Conservation (phyloP, 64 coral and sea anemone species). For the Catalaphyllia jardinei region DNA sequence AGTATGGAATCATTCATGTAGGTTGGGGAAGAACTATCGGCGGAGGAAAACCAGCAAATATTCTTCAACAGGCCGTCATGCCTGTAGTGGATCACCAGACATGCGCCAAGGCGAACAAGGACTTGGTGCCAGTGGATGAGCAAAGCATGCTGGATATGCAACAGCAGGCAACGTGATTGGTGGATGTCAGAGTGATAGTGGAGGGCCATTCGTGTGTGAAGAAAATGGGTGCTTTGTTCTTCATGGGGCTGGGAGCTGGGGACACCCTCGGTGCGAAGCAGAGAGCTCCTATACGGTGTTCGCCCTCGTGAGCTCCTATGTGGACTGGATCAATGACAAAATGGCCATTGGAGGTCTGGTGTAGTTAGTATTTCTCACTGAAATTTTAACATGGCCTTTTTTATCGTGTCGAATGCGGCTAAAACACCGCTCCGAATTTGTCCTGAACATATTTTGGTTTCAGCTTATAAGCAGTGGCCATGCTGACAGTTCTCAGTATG, state of each 20-base stretch:
- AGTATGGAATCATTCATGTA: background rate
- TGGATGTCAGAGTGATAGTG: constrained; percentile 88
- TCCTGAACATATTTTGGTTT: no score
- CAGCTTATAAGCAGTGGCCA: no score
- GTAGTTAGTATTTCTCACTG: background rate
- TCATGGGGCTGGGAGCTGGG: constrained; percentile 74
- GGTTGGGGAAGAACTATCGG: constrained; percentile 81
- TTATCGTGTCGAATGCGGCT: no score
- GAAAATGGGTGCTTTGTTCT: constrained; percentile 64
- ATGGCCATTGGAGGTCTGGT: constrained; percentile 58
- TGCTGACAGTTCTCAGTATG: no score
- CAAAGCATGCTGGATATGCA: constrained; percentile 76
- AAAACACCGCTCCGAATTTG: no score
- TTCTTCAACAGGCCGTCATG: constrained; percentile 78
- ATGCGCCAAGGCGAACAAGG: constrained; percentile 66
- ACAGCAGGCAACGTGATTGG: constrained; percentile 66
- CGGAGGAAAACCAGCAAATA: constrained; percentile 67
- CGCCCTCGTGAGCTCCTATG: constrained; percentile 60
- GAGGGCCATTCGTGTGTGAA: constrained; percentile 78
- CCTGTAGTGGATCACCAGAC: constrained; percentile 64
- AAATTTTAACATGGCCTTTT: no score
- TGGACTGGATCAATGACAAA: constrained; percentile 72
- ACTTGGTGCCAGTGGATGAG: constrained; percentile 68
- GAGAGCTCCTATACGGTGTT: constrained; percentile 70
- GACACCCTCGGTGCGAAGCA: constrained; percentile 56